Evolutionary conservation across 2,888 invertebrate genomes (phyloP).

Genomic region (Pyrrhia umbra): DNA sequence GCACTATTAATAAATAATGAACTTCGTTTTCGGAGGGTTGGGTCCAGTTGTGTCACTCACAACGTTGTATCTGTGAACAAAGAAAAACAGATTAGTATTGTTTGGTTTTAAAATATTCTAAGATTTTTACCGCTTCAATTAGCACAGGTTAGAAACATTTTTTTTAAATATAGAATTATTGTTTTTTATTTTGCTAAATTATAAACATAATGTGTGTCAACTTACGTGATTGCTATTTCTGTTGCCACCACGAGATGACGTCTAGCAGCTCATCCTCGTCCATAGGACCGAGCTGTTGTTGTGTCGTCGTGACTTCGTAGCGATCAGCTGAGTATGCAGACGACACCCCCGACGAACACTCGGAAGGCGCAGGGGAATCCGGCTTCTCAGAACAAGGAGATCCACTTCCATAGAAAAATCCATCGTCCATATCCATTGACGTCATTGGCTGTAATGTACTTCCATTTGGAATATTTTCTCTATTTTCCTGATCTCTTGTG

Average conservation of each 20-base stretch:
- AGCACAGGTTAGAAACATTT: too few relatives aligned
- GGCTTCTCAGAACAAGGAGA: constrained; percentile 93
- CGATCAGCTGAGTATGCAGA: constrained; percentile 86
- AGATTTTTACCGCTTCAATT: too few relatives aligned
- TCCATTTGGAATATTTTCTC: constrained; percentile 84
- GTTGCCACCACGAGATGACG: constrained; percentile 96
- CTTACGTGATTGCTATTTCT: constrained; percentile 89
- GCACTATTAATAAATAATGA: constrained; percentile 77
- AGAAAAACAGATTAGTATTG: constrained; percentile 62
- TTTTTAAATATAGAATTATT: too few relatives aligned
- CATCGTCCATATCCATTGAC: constrained; percentile 86
- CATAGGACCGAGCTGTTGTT: constrained; percentile 92
- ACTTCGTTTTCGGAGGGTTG: constrained; percentile 85
- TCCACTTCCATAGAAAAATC: constrained; percentile 86
- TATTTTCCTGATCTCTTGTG: constrained; percentile 84
- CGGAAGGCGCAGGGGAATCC: constrained; percentile 93
- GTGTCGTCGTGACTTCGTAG: constrained; percentile 81
- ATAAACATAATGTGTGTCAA: constrained; percentile 38
- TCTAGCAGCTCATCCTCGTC: constrained; percentile 97
- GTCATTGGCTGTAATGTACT: constrained; percentile 83
- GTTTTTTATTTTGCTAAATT: too few relatives aligned
- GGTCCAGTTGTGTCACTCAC: constrained; percentile 74
- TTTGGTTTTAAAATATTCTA: not conserved
- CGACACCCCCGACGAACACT: constrained; percentile 91
- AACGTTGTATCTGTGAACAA: constrained; percentile 79